phyloP scores from a whole-genome alignment of 1,140 invertebrate species.

The Acromyrmex charruanus region DNA sequence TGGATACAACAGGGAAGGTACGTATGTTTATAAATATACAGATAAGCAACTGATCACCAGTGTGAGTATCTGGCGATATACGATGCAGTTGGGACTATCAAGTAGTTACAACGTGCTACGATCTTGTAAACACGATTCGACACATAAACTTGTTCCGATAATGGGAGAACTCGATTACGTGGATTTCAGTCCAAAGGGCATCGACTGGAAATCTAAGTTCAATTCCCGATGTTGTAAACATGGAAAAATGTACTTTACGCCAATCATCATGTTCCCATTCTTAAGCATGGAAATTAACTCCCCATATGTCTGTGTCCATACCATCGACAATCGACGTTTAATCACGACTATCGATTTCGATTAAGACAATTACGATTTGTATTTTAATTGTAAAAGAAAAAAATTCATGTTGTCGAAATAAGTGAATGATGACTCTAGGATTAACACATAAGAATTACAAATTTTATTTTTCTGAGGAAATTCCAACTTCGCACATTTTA shows the following conservation, averaged over 20 bases:
- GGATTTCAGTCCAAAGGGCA: conserved; percentile 38
- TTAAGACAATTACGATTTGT: background rate
- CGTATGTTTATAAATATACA: conserved; percentile 58
- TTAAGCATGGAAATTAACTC: background rate
- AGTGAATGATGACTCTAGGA: background rate
- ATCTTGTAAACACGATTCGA: conserved; percentile 51
- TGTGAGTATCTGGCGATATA: conserved; percentile 33
- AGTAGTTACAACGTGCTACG: conserved; percentile 49
- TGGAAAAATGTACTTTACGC: background rate
- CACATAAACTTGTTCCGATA: conserved; percentile 47
- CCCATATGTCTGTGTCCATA: no score
- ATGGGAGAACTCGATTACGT: conserved; percentile 33
- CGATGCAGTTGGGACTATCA: conserved; percentile 43
- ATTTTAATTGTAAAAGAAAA: background rate
- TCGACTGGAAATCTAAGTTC: conserved; percentile 37
- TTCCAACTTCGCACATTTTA: background rate
- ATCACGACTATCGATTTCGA: background rate
- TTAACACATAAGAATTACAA: background rate
- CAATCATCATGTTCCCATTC: background rate
- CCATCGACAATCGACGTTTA: background rate
- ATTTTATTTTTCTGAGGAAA: background rate
- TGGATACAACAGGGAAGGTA: conserved; percentile 16
- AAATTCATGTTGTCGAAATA: background rate
- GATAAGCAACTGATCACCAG: conserved; percentile 39
- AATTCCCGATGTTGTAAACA: conserved; percentile 43